These are phyloP conservation scores for Chloropsis cyanopogon DNA, from an alignment of 2,113 vertebrate genomes.

Conservation along the genomic window DNA sequence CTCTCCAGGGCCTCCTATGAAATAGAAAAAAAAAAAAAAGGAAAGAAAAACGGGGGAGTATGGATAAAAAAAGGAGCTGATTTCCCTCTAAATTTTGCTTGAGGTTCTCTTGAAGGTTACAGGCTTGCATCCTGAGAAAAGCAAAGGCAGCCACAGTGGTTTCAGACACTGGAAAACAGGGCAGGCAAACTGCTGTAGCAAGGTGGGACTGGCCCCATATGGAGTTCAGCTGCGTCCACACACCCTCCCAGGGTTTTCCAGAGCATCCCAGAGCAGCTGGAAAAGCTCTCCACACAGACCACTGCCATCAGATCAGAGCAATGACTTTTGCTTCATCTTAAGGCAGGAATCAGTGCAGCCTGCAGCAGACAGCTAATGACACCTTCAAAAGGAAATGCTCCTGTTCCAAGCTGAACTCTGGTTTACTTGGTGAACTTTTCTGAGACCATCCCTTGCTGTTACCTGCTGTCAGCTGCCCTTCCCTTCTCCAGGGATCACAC, in stretches of 20 bases:
- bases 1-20: neutral
- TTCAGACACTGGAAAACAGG: neutral
- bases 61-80: neutral
- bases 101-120: neutral
- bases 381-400: neutral
- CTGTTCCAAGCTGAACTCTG: neutral
- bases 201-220: neutral
- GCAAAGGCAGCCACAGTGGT: neutral
- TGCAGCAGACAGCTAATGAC: neutral
- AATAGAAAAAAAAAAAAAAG: neutral
- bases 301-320: neutral
- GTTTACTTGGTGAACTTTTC: neutral
- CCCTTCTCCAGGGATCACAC: neutral
- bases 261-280: neutral
- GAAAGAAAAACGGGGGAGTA: too few species aligned
- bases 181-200: accelerated
- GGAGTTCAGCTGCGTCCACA: neutral
- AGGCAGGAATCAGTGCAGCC: neutral
- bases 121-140: neutral
- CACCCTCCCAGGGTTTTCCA: neutral
- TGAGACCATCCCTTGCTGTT: neutral
- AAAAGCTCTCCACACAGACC: neutral
- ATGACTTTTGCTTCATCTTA: neutral
- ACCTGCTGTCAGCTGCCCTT: neutral
- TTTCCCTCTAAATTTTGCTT: neutral